Evolutionary conservation across 1,140 invertebrate species (phyloP), one percentile per base, ranked within the genome.

Genomic region (Pogonomyrmex californicus): DNA sequence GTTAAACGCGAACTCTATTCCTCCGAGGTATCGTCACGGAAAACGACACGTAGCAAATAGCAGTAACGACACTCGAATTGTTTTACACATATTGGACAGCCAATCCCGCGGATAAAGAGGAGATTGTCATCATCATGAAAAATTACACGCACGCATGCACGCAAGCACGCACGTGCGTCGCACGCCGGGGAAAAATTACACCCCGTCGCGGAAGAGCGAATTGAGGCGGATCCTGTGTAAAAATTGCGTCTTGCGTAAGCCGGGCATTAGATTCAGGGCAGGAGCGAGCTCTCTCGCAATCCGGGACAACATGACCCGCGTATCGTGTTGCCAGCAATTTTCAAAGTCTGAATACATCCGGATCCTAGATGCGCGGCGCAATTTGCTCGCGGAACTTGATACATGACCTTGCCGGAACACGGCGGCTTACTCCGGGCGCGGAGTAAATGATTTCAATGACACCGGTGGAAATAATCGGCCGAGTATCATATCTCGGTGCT

Each of bases 391-490:
- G 90, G 90, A 91, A 91, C 90, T 91, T 91, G 90, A 91, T 91
- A 90, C 90, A 91, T 91, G 90, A 91, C 90, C 90, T 91, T 91
- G 90, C 68, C 63, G 63, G 87, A 90, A 71, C 88, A 68, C 63
- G 56, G 78, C 68, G 62, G 88, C 68, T 65, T 68, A 49, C 65
- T 10, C 30, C 12, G 60, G 58, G 23, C 79, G 82, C 66, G 33
- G 23, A 23, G 89, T 66, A 86, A 91, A 91, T 88, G 89, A 91
- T 91, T 91, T 91, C 90, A 91, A 91, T 91, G 90, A 91, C 85
- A 91, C 89, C 90, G 90, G 76, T 88, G 89, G 89, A 87, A 88
- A 91, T 91, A 88, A 91, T 90, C 82, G 88, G 79, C 58, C 88
- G 82, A 78, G 82, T 86, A 82, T 82, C 79, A 88, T 86, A 88